phyloP scores from a whole-genome alignment of 2,113 vertebrate species.

The Lanius ludovicianus region DNA sequence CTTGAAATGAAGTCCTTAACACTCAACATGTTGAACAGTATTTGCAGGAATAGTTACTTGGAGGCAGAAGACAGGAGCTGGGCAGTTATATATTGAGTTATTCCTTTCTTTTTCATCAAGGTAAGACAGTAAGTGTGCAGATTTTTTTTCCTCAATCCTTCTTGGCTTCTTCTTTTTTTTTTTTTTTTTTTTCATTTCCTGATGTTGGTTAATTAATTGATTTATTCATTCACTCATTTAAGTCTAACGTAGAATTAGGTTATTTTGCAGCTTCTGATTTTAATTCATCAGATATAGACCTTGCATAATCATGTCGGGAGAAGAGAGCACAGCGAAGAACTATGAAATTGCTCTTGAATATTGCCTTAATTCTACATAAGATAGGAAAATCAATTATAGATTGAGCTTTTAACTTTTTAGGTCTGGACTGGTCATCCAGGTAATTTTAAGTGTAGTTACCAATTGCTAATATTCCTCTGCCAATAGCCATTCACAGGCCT shows the following conservation, averaged over 20 bases:
- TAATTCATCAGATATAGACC: background rate
- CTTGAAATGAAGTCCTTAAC: background rate
- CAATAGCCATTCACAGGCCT: background rate
- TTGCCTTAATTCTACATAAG: background rate
- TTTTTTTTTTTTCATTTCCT: background rate
- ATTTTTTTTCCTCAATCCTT: background rate
- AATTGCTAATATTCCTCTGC: background rate
- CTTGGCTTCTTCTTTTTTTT: background rate
- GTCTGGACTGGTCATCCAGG: background rate
- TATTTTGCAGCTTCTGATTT: background rate
- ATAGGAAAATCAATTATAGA: background rate
- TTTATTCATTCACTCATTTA: background rate
- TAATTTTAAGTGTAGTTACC: background rate
- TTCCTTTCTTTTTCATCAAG: background rate
- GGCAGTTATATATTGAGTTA: background rate
- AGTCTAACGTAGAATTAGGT: background rate
- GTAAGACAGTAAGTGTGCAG: background rate
- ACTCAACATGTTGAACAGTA: background rate
- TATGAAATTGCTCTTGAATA: background rate
- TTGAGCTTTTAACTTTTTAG: background rate
- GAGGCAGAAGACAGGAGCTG: background rate
- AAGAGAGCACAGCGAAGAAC: background rate
- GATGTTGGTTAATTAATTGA: background rate
- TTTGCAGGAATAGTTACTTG: background rate
- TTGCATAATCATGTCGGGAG: background rate